Evolutionary conservation across 2,113 vertebrate species (phyloP).

Genomic region (Esox niger): DNA sequence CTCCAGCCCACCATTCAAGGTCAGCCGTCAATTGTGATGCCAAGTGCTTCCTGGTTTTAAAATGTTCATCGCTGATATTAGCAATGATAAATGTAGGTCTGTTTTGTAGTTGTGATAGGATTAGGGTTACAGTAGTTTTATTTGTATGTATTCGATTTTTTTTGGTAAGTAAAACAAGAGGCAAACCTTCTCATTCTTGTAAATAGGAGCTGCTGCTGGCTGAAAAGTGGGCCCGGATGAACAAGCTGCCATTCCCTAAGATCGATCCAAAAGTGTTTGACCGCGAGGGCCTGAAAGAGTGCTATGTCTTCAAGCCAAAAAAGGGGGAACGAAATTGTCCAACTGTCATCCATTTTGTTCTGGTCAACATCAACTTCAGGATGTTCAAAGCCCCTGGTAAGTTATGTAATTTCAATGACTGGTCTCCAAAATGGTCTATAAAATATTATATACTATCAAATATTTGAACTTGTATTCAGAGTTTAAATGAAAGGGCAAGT

Average conservation of each 20-base stretch:
- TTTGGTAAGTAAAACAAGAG: no score
- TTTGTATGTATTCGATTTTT: no score
- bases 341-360: constrained; percentile 93
- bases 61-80: neutral
- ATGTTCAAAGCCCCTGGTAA: constrained; percentile 91
- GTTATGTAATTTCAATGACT: constrained; percentile 10
- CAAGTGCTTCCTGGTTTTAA: neutral
- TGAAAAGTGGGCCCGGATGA: constrained; percentile 98
- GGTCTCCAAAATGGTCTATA: no score
- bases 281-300: constrained; percentile 94
- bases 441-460: no score
- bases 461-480: no score
- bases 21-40: constrained; percentile 48
- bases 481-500: no score
- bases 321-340: constrained; percentile 90
- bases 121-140: neutral
- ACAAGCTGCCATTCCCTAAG: constrained; percentile 95
- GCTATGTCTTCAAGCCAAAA: constrained; percentile 94
- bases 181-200: neutral
- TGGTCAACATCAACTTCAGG: constrained; percentile 95
- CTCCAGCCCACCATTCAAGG: constrained; percentile 96
- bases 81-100: no score
- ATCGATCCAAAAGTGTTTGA: constrained; percentile 97
- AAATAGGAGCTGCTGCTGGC: constrained; percentile 90
- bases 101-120: neutral